Base-by-base conservation (phyloP, 2,888 invertebrate genomes). In the Apantesis nais region DNA sequence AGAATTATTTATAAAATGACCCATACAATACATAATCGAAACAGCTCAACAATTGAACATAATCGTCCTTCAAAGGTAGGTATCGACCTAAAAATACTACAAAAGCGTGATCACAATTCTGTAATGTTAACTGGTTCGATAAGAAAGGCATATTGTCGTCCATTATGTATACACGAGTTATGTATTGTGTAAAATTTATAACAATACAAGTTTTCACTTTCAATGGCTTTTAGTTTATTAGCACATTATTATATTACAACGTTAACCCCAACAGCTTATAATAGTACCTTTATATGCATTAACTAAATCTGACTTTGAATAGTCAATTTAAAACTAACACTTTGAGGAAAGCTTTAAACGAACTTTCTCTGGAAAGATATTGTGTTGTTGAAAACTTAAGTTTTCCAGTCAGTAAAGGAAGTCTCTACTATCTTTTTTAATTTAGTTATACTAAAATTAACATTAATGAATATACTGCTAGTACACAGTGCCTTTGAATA, bases 81-180 rank as follows among this genome's bases (percentile, higher is more conserved):
- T 63, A 62, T 68, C 39, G 58, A 68, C 67, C 71, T 73, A 41
- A 31, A 41, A 67, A 12, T 62, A 34, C 58, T 4, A 71, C 69
- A 72, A 78, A 71, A 77, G 62, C 34, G 25, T 62, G 61, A 67
- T 67, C 52, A 71, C 44, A 74, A 68, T 39, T 66, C 62, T 62
- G 48, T 62, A 72, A 72, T 72, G 66, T 72, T 66, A 41, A 66
- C 66, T 68, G 39, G 70, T 64, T 66, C 48, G 71, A 79, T 75
- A 78, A 66, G 58, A 78, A 67, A 70, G 60, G 70, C 16, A 71
- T 66, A 76, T 75, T 74, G 75, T 34, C 61, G 67, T 31, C 66
- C n/a, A 73, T 76, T 80, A 74, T 77, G 44, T 71, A 71, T 66
- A 70, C 63, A 74, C 67, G 75, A 78, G 67, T 71, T 63, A 31